Conservation (phyloP, 2,113 vertebrate genomes). For the Asarcornis scutulata region DNA sequence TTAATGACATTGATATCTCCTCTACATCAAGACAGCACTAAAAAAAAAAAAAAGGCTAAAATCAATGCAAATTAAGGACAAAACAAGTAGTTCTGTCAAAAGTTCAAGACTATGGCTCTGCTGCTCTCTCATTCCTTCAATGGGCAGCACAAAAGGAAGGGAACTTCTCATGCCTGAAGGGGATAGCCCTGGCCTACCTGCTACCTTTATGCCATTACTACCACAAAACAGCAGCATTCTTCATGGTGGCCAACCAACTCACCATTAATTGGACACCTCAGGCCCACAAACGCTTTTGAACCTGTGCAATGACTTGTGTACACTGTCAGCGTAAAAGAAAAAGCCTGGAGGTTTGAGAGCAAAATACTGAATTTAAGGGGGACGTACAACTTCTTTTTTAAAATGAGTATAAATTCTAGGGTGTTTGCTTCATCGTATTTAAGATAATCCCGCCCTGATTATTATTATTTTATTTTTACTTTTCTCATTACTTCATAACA, state of each 20-base stretch:
- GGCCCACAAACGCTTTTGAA: background rate
- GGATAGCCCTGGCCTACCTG: background rate
- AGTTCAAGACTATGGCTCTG: background rate
- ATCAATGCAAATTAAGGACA: background rate
- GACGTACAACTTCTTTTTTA: background rate
- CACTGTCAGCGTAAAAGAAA: background rate
- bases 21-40: background rate
- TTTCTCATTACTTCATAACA: background rate
- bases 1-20: background rate
- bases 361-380: background rate
- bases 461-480: background rate
- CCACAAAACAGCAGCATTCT: background rate
- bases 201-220: background rate
- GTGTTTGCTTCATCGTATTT: background rate
- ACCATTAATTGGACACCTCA: background rate
- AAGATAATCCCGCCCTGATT: background rate
- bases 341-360: background rate
- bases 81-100: background rate
- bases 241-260: background rate
- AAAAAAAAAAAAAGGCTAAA: background rate
- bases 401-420: background rate
- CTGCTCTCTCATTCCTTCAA: background rate
- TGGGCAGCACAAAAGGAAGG: background rate
- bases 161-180: background rate
- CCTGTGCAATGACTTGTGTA: background rate